phyloP scores from a whole-genome alignment of 1,140 invertebrate genomes.

The Ostrea edulis region DNA sequence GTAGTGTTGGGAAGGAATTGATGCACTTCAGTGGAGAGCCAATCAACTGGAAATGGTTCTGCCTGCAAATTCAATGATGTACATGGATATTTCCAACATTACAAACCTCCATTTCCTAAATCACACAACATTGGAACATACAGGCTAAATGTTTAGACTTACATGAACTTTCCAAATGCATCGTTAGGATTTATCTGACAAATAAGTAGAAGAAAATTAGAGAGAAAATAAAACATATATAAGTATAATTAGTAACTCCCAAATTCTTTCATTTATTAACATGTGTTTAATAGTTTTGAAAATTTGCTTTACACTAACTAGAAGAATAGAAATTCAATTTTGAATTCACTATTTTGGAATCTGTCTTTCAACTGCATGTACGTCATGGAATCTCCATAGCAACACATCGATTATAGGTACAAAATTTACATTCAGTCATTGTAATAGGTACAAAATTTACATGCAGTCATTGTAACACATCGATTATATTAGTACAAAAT shows the following conservation, averaged over 20 bases:
- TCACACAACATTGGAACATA: neutral
- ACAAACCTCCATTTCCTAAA: no score
- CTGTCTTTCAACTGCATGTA: neutral
- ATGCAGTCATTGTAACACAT: no score
- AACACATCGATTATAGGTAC: no score
- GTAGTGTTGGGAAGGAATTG: slow-evolving; percentile 73
- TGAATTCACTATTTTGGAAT: neutral
- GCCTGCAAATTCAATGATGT: slow-evolving; percentile 65
- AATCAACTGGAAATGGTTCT: slow-evolving; percentile 80
- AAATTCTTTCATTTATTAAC: neutral
- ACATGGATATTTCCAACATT: neutral
- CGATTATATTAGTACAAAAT: no score
- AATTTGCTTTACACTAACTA: neutral
- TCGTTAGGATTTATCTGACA: slow-evolving; percentile 79
- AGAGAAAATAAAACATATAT: neutral
- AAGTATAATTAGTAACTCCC: neutral
- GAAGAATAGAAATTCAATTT: neutral
- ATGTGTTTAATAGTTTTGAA: neutral
- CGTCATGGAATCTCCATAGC: neutral
- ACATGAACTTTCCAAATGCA: slow-evolving; percentile 81
- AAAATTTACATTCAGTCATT: no score
- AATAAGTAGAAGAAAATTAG: slow-evolving; percentile 31
- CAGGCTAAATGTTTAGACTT: slow-evolving; percentile 60
- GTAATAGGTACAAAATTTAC: no score
- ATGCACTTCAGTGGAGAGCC: slow-evolving; percentile 80